Evolutionary conservation across 1,140 invertebrate species (phyloP).

Genomic region (Drosophila suzukii): DNA sequence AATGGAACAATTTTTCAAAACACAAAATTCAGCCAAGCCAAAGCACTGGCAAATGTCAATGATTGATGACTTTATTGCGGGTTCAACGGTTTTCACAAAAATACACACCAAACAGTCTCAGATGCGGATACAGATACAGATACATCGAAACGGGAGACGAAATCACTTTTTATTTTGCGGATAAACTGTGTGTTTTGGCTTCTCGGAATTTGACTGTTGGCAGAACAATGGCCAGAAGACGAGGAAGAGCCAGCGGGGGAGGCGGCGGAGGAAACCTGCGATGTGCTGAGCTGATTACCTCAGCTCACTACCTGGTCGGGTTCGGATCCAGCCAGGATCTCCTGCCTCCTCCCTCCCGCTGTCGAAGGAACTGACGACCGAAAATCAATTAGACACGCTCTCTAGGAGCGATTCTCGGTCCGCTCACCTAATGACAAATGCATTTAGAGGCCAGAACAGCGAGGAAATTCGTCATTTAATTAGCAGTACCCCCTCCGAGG

Average conservation of each 20-base stretch:
- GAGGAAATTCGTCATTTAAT: slow-evolving; percentile 67
- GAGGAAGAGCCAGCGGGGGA: slow-evolving; percentile 26
- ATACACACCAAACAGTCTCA: slow-evolving; percentile 50
- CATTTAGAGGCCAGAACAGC: slow-evolving; percentile 51
- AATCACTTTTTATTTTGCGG: slow-evolving; percentile 79
- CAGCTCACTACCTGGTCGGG: slow-evolving; percentile 63
- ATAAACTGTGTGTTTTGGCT: slow-evolving; percentile 75
- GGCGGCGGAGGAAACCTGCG: slow-evolving; percentile 69
- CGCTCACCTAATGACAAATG: slow-evolving; percentile 64
- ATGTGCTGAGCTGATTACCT: slow-evolving; percentile 69
- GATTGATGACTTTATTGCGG: slow-evolving; percentile 84
- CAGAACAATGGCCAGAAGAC: slow-evolving; percentile 47
- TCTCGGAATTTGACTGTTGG: slow-evolving; percentile 70
- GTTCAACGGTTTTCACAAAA: slow-evolving; percentile 79
- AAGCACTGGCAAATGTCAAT: slow-evolving; percentile 82
- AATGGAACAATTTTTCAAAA: slow-evolving; percentile 75
- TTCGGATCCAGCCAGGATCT: slow-evolving; percentile 18
- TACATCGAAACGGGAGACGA: slow-evolving; percentile 46
- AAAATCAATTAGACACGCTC: slow-evolving; percentile 81
- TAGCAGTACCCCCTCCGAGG: slow-evolving; percentile 27
- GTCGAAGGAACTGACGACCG: slow-evolving; percentile 44
- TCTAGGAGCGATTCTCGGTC: slow-evolving; percentile 37
- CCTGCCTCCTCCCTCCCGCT: slow-evolving; percentile 39
- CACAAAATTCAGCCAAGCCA: slow-evolving; percentile 34
- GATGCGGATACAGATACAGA: slow-evolving; percentile 44